These are phyloP conservation scores for Crypturellus tataupa DNA, from an alignment of 2,797 vertebrate genomes.

Conservation along the genomic window DNA sequence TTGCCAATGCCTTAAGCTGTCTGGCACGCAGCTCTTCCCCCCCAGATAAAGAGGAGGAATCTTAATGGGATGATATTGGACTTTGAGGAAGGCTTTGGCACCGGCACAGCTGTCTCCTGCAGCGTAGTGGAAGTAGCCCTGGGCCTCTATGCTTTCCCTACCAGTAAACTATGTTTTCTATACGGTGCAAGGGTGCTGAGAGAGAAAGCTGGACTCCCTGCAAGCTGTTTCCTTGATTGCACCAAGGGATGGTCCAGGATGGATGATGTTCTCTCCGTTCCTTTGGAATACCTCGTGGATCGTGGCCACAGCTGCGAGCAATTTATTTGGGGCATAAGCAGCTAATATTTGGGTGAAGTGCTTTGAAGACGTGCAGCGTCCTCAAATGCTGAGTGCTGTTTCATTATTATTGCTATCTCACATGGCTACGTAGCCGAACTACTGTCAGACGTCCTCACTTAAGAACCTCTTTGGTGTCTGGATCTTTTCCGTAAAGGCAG, in stretches of 20 bases:
- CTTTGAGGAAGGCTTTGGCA: constrained; percentile 15
- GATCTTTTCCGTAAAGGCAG: constrained; percentile 49
- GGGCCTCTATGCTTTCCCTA: not conserved
- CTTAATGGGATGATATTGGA: not conserved
- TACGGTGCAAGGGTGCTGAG: not conserved
- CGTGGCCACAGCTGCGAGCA: constrained; percentile 16
- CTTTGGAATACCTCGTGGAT: constrained; percentile 1
- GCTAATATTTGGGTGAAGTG: constrained; percentile 31
- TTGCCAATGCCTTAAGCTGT: not conserved
- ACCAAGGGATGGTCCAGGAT: not conserved
- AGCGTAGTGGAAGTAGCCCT: not conserved
- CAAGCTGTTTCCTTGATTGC: constrained; percentile 20
- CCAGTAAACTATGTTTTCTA: not conserved
- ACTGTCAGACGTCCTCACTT: constrained; percentile 56
- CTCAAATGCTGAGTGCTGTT: not conserved
- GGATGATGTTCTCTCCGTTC: constrained; percentile 21
- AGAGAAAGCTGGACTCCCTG: not conserved
- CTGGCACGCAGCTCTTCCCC: not conserved
- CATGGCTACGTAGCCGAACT: constrained; percentile 34
- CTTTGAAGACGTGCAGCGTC: constrained; percentile 53
- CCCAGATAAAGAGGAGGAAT: not conserved
- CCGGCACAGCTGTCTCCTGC: not conserved
- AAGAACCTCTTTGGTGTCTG: not conserved
- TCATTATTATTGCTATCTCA: constrained; percentile 50
- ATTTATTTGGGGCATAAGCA: constrained; percentile 50